Base-by-base conservation (phyloP, 2,113 vertebrate species). In the Condylura cristata region DNA sequence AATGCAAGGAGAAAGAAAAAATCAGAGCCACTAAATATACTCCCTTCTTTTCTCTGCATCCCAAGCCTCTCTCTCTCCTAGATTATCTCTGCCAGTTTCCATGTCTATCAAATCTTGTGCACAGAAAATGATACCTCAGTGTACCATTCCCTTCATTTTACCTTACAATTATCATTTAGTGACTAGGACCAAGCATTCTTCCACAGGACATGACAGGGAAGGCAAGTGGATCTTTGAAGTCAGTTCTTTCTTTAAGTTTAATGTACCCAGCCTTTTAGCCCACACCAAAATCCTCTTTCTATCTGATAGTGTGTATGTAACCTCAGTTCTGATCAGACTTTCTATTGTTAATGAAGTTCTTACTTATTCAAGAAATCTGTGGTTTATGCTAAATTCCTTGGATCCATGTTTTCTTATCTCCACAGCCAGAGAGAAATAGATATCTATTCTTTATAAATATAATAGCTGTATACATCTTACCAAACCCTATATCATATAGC, bases 351-450 rank as follows among this genome's bases (percentile, higher is more conserved):
- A 17, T 71, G 48, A 53, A 88, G 32, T 48, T 41, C 37, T 66
- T 89, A 46, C 5, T 37, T 92, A 83, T 9, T 90, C 51, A 91
- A 85, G 58, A 87, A 90, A 10, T 53, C 6, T 71, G 72, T 86
- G 30, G 1, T 9, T 88, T 83, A 32, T 51, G 76, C 74, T 56
- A 51, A 74, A 89, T 92, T 44, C 24, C 48, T 37, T 53, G 26
- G 48, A 91, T 75, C 34, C 28, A 34, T 48, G 3, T 8, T 53
- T 78, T 61, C 28, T 74, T 65, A 75, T 13, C 30, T 22, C 61
- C 44, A 82, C 32, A 83, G 37, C 5, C 66, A 44, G 48, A 83
- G 46, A 93, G 63, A 87, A 87, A 74, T 79, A 74, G 2, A 71
- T 1, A 30, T 16, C 4, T 72, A 28, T 75, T 58, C 18, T 48